These are phyloP conservation scores for Gymnopithys bicolor DNA, from an alignment of 2,797 vertebrate genomes.

Conservation along the genomic window DNA sequence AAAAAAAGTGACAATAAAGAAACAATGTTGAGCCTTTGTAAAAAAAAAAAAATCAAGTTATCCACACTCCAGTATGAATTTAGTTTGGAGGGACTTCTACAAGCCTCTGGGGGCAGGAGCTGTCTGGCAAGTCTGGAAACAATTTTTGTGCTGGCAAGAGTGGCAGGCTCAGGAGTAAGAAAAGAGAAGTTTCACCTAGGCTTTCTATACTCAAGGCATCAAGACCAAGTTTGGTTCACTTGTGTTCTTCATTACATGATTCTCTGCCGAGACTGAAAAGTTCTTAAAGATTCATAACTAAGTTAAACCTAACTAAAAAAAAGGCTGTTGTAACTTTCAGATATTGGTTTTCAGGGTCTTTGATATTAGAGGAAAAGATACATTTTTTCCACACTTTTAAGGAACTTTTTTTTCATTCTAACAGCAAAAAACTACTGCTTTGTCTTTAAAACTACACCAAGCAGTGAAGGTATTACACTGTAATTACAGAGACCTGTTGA, in stretches of 20 bases:
- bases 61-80: neutral
- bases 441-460: neutral
- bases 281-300: neutral
- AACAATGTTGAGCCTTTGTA: neutral
- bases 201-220: neutral
- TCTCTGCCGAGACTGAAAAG: neutral
- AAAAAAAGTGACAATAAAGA: neutral
- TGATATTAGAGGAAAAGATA: neutral
- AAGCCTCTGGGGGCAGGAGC: neutral
- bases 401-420: neutral
- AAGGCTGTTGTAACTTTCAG: neutral
- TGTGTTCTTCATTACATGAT: neutral
- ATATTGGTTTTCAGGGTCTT: neutral
- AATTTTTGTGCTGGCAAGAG: neutral
- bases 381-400: fast-evolving
- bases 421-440: neutral
- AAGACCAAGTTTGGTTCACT: neutral
- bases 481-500: neutral
- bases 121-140: neutral
- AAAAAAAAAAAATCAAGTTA: neutral
- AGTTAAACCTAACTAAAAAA: neutral
- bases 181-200: neutral
- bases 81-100: neutral
- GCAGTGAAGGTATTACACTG: neutral
- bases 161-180: neutral